Base-by-base conservation (phyloP, 2,797 vertebrate species). In the Ceryle rudis region DNA sequence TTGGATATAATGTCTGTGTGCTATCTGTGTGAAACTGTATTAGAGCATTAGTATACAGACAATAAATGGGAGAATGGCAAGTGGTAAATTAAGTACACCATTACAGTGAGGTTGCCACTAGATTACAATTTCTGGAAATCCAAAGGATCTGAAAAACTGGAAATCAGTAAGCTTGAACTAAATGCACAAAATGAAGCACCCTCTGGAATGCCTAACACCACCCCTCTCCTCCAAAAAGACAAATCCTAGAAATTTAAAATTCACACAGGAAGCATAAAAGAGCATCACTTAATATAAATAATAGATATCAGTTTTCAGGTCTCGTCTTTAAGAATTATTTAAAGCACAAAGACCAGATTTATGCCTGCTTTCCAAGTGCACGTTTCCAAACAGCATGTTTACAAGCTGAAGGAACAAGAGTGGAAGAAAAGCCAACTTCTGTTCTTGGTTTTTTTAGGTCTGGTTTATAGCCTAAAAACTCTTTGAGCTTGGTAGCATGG, bases 321-420 rank as follows among this genome's bases (percentile, higher is more conserved):
- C 39, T 58, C 77, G 44, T 22, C 58, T 58, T 47, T 37, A 70
- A 33, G n/a, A 73, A 66, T 60, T 39, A 28, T 58, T 87, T 55
- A 29, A 20, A 77, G 28, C 46, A 47, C 23, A 55, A 66, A 84
- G 3, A 51, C 46, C 42, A 41, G 6, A 47, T 70, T 69, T 70
- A 23, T 77, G n/a, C 52, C 52, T 72, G 29, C 15, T 85, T 84
- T 73, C 55, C 44, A 35, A 3, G 5, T 1, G 1, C 1, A 0
- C 44, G 7, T 57, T 92, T 66, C 87, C 39, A 51, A 70, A 73
- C 19, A 65, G 21, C 39, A 7, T 10, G 4, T 70, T 62, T 42
- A 64, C 0, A 13, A 82, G 23, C 46, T 62, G 55, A 84, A 80
- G 58, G 26, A 75, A 20, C 25, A 35, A 22, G 61, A 33, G 18